phyloP scores from a whole-genome alignment of 1,140 invertebrate species.

The Acromyrmex charruanus region DNA sequence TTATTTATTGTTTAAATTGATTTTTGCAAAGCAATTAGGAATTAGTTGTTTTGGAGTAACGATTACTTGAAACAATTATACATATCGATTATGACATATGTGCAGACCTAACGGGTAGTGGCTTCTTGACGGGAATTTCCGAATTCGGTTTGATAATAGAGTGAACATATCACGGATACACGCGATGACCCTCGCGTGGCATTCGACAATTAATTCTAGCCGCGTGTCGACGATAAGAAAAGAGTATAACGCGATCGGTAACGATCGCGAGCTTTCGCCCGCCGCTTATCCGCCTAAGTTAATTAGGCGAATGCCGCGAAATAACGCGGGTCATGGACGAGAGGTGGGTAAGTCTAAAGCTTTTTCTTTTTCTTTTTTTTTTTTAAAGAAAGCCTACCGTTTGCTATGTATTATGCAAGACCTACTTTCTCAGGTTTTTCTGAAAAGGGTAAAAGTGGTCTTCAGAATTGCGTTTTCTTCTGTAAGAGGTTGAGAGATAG shows the following conservation, averaged over 20 bases:
- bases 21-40: background rate
- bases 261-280: slow-evolving; percentile 45
- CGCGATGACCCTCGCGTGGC: slow-evolving; percentile 56
- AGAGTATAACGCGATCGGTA: slow-evolving; percentile 54
- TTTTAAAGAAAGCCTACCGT: slow-evolving; percentile 18
- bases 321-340: slow-evolving; percentile 57
- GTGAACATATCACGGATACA: slow-evolving; percentile 44
- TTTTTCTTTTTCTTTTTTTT: background rate
- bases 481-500: background rate
- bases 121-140: slow-evolving; percentile 38
- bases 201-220: slow-evolving; percentile 42
- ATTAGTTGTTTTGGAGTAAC: background rate
- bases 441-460: slow-evolving; percentile 16
- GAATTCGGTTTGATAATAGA: slow-evolving; percentile 51
- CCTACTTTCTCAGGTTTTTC: slow-evolving; percentile 39
- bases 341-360: background rate
- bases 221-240: slow-evolving; percentile 42
- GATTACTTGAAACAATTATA: slow-evolving; percentile 19
- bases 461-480: slow-evolving; percentile 35
- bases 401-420: slow-evolving; percentile 15
- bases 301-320: slow-evolving; percentile 43
- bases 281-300: slow-evolving; percentile 55
- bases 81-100: background rate
- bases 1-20: background rate
- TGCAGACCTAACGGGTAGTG: slow-evolving; percentile 1